phyloP scores from a whole-genome alignment of 2,113 vertebrate genomes.

The Plecotus auritus region DNA sequence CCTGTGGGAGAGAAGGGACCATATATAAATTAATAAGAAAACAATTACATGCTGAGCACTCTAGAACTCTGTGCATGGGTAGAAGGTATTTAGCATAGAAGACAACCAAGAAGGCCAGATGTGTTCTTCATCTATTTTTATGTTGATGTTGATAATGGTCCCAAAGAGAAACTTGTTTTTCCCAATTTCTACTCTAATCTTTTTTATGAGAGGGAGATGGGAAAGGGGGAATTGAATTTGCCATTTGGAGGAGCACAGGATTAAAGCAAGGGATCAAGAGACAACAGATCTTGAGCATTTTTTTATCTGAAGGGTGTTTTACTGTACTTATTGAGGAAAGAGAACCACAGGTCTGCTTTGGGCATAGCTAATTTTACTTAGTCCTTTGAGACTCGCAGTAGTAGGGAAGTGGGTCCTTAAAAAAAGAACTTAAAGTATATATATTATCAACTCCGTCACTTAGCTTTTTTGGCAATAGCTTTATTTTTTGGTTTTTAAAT shows the following conservation, averaged over 20 bases:
- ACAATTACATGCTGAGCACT: background rate
- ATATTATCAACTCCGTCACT: background rate
- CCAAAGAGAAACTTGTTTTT: background rate
- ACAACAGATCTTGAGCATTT: background rate
- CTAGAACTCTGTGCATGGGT: background rate
- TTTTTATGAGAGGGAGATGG: background rate
- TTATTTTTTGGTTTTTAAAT: conserved; percentile 15
- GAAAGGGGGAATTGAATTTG: background rate
- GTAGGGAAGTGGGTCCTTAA: background rate
- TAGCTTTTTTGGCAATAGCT: background rate
- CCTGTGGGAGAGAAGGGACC: background rate
- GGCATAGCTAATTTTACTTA: background rate
- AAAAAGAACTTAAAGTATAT: background rate
- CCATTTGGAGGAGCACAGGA: background rate
- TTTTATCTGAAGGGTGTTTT: background rate
- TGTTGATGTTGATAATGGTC: background rate
- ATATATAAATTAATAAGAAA: background rate
- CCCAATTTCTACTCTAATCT: background rate
- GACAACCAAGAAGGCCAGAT: background rate
- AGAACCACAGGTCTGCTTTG: background rate
- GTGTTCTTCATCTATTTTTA: background rate
- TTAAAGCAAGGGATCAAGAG: background rate
- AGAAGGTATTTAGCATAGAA: background rate
- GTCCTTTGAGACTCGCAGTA: background rate
- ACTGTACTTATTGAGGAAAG: background rate